Evolutionary conservation across 2,888 invertebrate species (phyloP).

Genomic region (Ernsta delagoae): DNA sequence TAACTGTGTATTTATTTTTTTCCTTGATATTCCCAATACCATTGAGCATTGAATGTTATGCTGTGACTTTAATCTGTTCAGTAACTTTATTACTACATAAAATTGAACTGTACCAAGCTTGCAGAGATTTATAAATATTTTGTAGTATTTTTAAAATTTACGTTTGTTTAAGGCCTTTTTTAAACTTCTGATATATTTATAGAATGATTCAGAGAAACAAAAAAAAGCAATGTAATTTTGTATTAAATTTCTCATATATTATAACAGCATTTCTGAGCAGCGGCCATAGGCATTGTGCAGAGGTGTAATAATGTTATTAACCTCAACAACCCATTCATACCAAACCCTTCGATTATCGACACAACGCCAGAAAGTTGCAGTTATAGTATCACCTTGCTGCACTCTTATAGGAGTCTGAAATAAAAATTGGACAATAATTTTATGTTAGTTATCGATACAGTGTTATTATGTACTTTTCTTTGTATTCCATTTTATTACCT

Average conservation of each 20-base stretch:
- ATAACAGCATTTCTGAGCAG: slow-evolving; percentile 79
- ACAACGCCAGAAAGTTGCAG: slow-evolving; percentile 94
- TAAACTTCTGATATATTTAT: too few species aligned
- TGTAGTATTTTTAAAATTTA: too few species aligned
- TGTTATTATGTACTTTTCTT: too few species aligned
- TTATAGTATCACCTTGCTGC: slow-evolving; percentile 88
- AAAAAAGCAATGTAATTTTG: too few species aligned
- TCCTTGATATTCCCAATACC: too few species aligned
- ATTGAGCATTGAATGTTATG: neutral
- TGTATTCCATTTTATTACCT: slow-evolving; percentile 71
- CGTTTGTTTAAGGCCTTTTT: too few species aligned
- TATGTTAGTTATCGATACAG: neutral
- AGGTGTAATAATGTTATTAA: slow-evolving; percentile 61
- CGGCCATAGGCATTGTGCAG: slow-evolving; percentile 72
- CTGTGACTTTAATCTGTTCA: neutral
- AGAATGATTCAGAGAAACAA: too few species aligned
- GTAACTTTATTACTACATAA: neutral
- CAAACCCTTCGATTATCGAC: slow-evolving; percentile 93
- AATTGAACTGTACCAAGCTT: too few species aligned
- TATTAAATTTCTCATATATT: slow-evolving; percentile 20
- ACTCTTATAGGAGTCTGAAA: slow-evolving; percentile 90
- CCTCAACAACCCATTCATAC: slow-evolving; percentile 95
- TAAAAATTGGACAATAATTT: neutral
- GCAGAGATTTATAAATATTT: too few species aligned
- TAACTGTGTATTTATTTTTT: neutral